These are phyloP conservation scores for Mercenaria mercenaria DNA, from an alignment of 1,140 invertebrate genomes.

Conservation along the genomic window DNA sequence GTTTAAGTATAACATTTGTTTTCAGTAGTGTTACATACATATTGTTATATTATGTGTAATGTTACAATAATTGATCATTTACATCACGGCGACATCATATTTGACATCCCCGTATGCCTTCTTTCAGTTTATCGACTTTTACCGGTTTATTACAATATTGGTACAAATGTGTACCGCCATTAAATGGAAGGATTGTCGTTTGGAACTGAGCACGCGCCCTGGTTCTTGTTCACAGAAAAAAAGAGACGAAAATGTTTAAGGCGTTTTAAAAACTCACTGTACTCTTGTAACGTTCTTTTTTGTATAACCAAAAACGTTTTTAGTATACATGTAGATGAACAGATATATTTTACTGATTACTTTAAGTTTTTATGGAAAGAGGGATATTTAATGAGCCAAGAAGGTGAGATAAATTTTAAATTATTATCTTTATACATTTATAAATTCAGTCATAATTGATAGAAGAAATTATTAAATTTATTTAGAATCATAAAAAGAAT, in stretches of 20 bases:
- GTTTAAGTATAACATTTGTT: neutral
- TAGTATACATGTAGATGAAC: too few species aligned
- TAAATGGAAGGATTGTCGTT: neutral
- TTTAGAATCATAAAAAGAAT: too few species aligned
- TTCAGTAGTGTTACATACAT: neutral
- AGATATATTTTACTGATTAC: too few species aligned
- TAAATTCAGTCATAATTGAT: too few species aligned
- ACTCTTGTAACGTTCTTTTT: too few species aligned
- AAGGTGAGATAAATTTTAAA: too few species aligned
- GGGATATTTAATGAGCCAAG: too few species aligned
- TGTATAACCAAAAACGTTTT: too few species aligned
- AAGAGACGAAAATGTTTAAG: neutral
- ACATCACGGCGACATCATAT: neutral
- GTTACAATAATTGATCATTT: slow-evolving; percentile 44
- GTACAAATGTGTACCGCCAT: slow-evolving; percentile 46
- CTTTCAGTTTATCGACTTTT: slow-evolving; percentile 48
- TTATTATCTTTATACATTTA: too few species aligned
- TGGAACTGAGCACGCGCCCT: neutral
- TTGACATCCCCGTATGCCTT: slow-evolving; percentile 53
- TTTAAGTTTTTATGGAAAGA: too few species aligned
- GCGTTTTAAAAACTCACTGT: neutral
- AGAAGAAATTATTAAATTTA: too few species aligned
- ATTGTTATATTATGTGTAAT: slow-evolving; percentile 12
- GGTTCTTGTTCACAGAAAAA: slow-evolving; percentile 5
- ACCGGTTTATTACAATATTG: slow-evolving; percentile 51